A percentile compares a stretch with the other conserved stretches of the same genome.
phyloP scores from a whole-genome alignment of 2,888 invertebrate species.

The Mechanitis messenoides region DNA sequence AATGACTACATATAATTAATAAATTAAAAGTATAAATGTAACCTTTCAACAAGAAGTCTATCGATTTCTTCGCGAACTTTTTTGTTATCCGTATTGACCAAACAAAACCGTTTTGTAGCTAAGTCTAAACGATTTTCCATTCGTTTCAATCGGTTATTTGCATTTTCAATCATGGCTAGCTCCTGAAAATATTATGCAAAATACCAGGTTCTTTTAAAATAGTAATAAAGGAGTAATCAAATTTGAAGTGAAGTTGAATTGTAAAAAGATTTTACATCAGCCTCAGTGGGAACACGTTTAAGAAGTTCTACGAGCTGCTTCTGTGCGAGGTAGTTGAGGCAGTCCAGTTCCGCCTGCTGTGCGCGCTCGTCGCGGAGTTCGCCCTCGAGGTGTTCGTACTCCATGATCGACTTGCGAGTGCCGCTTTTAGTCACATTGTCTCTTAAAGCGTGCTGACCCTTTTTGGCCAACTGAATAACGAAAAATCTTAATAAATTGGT shows the following conservation, averaged over 20 bases:
- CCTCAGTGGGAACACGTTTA: constrained; percentile 61
- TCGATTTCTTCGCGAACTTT: constrained; percentile 86
- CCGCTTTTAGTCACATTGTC: constrained; percentile 70
- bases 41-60: constrained; percentile 86
- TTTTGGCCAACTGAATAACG: constrained; percentile 52
- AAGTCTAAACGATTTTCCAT: constrained; percentile 86
- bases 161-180: constrained; percentile 65
- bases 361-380: constrained; percentile 70
- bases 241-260: too few species aligned
- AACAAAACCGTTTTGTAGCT: constrained; percentile 84
- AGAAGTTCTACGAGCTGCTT: constrained; percentile 58
- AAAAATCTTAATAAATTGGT: neutral
- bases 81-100: constrained; percentile 82
- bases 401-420: constrained; percentile 64
- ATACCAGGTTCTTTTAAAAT: neutral
- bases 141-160: constrained; percentile 70
- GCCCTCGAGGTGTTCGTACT: constrained; percentile 72
- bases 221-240: too few species aligned
- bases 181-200: constrained; percentile 41
- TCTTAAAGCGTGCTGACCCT: constrained; percentile 69
- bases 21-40: neutral
- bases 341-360: constrained; percentile 71
- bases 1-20: too few species aligned
- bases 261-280: constrained; percentile 48
- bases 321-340: constrained; percentile 65